Base-by-base conservation (phyloP, 2,797 vertebrate genomes). In the Cheirogaleus major region DNA sequence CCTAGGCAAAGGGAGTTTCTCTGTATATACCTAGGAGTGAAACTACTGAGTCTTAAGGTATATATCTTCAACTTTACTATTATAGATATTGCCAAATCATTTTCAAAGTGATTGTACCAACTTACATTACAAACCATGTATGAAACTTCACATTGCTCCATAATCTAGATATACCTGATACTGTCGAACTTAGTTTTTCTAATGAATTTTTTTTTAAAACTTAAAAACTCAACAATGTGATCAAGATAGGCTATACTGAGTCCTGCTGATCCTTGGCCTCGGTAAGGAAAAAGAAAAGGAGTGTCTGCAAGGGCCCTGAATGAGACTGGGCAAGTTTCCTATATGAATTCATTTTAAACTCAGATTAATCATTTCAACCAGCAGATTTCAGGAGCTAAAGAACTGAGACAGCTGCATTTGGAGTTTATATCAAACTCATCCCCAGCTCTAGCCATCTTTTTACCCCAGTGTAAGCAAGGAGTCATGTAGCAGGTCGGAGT, bases 21-120 rank as follows among this genome's bases (percentile, higher is more conserved):
- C 52, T 45, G 18, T 32, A 43, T 27, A 55, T 32, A 82, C 38
- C 38, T 65, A 59, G 61, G 18, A 52, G 2, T 72, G 27, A 75
- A 83, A 63, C n/a, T 57, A 9, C 45, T 38, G 18, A 69, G 38
- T 55, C 55, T 57, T 72, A 27, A 14, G 59, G 67, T 32, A 5
- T 32, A 6, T n/a, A 65, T 63, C 59, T 86, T 85, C 72, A 85
- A 65, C 50, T 89, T 84, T 50, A 63, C 59, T 45, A 59, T 59
- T 59, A 27, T 12, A 85, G 12, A 32, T 73, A 70, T 20, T 90
- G 55, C 18, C 43, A 48, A 90, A 59, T 91, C 10, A 25, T 89
- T 93, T 95, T 81, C 50, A 67, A 90, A 97, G 80, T 73, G 43
- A 87, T 1, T 92, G 9, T 76, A 93, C 23, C 27, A 72, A 69